Evolutionary conservation across 2,113 vertebrate genomes (phyloP).

Genomic region (Heliornis fulica): DNA sequence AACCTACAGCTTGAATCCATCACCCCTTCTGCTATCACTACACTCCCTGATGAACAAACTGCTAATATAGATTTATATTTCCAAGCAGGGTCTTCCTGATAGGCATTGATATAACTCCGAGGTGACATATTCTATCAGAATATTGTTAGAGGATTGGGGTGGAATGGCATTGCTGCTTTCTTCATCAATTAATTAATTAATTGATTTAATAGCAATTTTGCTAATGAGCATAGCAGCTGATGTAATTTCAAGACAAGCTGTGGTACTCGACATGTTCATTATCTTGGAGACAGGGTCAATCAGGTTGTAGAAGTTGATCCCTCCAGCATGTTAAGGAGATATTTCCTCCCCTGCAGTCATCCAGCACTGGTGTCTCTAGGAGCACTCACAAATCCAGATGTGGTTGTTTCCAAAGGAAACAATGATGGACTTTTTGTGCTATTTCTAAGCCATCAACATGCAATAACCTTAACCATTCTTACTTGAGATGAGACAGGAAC

Average conservation of each 20-base stretch:
- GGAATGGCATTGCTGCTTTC: neutral
- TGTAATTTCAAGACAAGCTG: neutral
- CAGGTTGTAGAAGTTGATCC: neutral
- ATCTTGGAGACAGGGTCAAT: neutral
- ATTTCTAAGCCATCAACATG: neutral
- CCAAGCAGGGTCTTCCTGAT: neutral
- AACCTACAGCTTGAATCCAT: too few species aligned
- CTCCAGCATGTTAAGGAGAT: neutral
- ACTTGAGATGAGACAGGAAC: neutral
- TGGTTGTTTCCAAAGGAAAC: neutral
- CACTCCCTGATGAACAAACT: too few species aligned
- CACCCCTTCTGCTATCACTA: too few species aligned
- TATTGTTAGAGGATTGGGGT: neutral
- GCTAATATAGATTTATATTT: neutral
- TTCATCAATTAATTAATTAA: neutral
- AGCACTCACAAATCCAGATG: neutral
- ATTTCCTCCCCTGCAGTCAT: neutral
- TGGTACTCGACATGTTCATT: neutral
- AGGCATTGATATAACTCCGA: neutral
- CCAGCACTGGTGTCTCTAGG: neutral
- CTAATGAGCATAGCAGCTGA: neutral
- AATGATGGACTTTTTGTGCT: neutral
- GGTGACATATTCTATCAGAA: neutral
- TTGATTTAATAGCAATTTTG: neutral
- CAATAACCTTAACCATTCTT: neutral